Evolutionary conservation across 2,113 vertebrate species (phyloP).

Genomic region (Poeciliopsis retropinna): DNA sequence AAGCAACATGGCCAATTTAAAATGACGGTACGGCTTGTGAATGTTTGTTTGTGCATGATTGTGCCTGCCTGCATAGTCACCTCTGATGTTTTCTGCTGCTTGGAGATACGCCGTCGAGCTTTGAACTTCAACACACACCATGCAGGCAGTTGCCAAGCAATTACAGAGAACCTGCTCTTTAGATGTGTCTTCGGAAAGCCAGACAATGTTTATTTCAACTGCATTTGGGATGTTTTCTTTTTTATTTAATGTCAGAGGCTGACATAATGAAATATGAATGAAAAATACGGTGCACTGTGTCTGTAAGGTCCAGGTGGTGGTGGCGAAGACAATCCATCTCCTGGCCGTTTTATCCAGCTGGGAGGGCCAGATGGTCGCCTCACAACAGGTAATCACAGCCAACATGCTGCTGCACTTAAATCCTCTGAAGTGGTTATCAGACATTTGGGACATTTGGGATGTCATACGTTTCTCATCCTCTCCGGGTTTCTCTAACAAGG

Average conservation of each 20-base stretch:
- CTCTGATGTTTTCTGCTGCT: constrained; percentile 51
- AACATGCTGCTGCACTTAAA: constrained; percentile 62
- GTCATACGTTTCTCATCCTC: constrained; percentile 1
- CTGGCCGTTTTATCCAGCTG: constrained; percentile 62
- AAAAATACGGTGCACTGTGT: constrained; percentile 25
- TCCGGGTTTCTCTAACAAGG: not conserved
- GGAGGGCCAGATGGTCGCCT: constrained; percentile 73
- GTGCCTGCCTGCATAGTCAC: constrained; percentile 50
- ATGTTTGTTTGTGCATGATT: constrained; percentile 22
- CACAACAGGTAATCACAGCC: constrained; percentile 75
- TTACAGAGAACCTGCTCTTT: constrained; percentile 45
- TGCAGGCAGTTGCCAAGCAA: constrained; percentile 61
- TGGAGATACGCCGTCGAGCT: constrained; percentile 44
- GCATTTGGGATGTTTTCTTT: not conserved
- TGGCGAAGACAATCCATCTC: constrained; percentile 57
- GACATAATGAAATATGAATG: constrained; percentile 60
- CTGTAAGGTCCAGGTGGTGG: constrained; percentile 67
- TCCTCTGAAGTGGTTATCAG: constrained; percentile 59
- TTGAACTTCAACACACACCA: constrained; percentile 60
- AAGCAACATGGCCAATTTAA: constrained; percentile 45
- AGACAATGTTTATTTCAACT: constrained; percentile 14
- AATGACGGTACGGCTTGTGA: constrained; percentile 24
- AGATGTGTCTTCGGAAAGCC: constrained; percentile 24
- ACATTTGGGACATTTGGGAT: constrained; percentile 30
- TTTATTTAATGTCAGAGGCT: constrained; percentile 35